Conservation (phyloP, 2,797 vertebrate species). For the Coendou prehensilis region DNA sequence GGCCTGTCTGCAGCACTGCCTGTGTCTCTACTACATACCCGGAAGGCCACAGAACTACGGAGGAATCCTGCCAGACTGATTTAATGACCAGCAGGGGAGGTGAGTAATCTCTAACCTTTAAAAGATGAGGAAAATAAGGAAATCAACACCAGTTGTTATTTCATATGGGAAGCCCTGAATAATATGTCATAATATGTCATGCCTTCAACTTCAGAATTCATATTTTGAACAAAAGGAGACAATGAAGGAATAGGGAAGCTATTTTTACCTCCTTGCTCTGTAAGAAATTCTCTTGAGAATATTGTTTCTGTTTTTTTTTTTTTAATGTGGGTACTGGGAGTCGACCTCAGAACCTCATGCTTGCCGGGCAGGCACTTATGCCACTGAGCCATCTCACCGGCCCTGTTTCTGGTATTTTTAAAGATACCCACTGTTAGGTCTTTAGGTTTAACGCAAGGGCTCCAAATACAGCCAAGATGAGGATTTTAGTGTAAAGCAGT, state of each 20-base stretch:
- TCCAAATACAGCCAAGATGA: neutral
- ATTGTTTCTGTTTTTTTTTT: neutral
- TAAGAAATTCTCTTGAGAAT: constrained; percentile 74
- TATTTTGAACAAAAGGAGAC: constrained; percentile 75
- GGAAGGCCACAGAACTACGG: constrained; percentile 79
- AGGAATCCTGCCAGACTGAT: constrained; percentile 81
- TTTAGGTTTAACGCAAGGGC: constrained; percentile 6
- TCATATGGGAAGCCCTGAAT: constrained; percentile 70
- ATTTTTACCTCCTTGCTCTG: constrained; percentile 73
- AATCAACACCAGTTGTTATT: constrained; percentile 76
- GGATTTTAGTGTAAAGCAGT: neutral
- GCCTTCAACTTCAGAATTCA: constrained; percentile 68
- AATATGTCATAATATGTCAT: constrained; percentile 65
- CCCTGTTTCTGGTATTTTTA: constrained; percentile 40
- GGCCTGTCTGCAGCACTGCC: constrained; percentile 72
- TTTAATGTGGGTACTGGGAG: no score
- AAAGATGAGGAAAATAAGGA: constrained; percentile 53
- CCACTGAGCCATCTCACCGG: no score
- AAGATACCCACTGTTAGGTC: constrained; percentile 63
- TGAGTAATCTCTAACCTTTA: constrained; percentile 85
- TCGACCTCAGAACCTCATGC: no score
- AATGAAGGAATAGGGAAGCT: constrained; percentile 56
- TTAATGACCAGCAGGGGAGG: constrained; percentile 84
- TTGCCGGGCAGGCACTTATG: no score
- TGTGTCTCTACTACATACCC: constrained; percentile 59